Base-by-base conservation (phyloP, 2,113 vertebrate species). In the Athene noctua region DNA sequence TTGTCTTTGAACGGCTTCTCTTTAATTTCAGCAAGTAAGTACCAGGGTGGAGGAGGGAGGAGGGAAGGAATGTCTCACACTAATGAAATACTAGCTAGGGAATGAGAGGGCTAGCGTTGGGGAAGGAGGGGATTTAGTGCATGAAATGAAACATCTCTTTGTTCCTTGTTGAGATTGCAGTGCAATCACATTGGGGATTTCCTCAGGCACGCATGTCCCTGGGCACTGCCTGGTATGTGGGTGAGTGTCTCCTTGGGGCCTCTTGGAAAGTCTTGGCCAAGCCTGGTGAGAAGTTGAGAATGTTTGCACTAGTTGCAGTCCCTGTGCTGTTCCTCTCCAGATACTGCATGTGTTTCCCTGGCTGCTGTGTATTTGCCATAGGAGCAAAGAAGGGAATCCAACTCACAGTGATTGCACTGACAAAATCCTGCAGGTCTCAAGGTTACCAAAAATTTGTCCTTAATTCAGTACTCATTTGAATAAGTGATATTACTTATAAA, bases 11-110 rank as follows among this genome's bases (percentile, higher is more conserved):
- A 91, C 97, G 99, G 46, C 98, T 99, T 52, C 99, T 99, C 75
- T 99, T 99, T 97, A 99, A 99, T 94, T 99, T 99, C 97, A 99
- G 99, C 99, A 99, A 96, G 99, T 99, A 98, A 86, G 97, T 98
- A 51, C 15, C 2, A 0, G 73, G 46, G 1, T 0, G 49, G 44
- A 52, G 38, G 61, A 17, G 68, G 83, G 47, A 8, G 6, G 38
- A 38, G 40, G 70, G 80, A 70, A 46, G 80, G 54, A 82, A 77
- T 71, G 74, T 15, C 82, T 66, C 58, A 3, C 51, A 2, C 11
- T 21, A 30, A 75, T 70, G 46, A 71, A 57, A 65, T 11, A 8
- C 27, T 20, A 59, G 71, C 79, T 74, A 19, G 88, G 54, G 79
- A 70, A 71, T 26, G 63, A 86, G 83, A 30, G 46, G 34, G 49